phyloP scores from a whole-genome alignment of 2,888 invertebrate genomes.

The Rhorus exstirpatorius region DNA sequence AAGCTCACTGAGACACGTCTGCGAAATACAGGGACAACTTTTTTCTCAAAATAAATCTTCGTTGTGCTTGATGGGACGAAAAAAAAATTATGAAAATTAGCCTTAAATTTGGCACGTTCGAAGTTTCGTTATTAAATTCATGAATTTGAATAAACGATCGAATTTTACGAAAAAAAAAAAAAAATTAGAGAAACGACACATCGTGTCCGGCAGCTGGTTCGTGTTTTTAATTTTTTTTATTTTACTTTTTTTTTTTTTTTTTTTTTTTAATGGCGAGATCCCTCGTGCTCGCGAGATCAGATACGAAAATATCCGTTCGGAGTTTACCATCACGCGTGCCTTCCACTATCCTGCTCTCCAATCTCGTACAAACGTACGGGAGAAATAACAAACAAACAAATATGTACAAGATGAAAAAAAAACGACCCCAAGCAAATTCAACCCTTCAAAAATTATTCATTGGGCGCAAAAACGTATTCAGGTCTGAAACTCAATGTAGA shows the following conservation, averaged over 20 bases:
- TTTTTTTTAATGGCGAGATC: conserved; percentile 8
- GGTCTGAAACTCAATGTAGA: conserved; percentile 82
- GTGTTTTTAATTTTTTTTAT: not conserved
- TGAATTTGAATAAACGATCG: not conserved
- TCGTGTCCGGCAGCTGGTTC: conserved; percentile 14
- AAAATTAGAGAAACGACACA: not conserved
- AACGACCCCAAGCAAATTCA: conserved; percentile 73
- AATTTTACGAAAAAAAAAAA: not conserved
- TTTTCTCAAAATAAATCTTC: too few relatives aligned
- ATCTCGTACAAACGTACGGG: conserved; percentile 75
- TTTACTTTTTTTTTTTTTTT: not conserved
- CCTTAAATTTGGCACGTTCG: too few relatives aligned
- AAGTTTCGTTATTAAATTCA: too few relatives aligned
- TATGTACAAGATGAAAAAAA: conserved; percentile 73
- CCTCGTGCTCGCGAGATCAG: conserved; percentile 36
- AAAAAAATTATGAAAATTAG: too few relatives aligned
- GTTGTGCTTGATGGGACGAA: too few relatives aligned
- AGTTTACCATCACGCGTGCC: conserved; percentile 71
- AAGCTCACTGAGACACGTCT: too few relatives aligned
- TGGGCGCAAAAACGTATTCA: conserved; percentile 81
- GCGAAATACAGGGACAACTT: too few relatives aligned
- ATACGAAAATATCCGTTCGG: conserved; percentile 63
- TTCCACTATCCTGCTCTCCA: conserved; percentile 78
- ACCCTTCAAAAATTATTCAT: conserved; percentile 80
- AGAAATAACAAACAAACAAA: conserved; percentile 10